phyloP scores from a whole-genome alignment of 2,888 invertebrate genomes.

The Cylloceria caligata region DNA sequence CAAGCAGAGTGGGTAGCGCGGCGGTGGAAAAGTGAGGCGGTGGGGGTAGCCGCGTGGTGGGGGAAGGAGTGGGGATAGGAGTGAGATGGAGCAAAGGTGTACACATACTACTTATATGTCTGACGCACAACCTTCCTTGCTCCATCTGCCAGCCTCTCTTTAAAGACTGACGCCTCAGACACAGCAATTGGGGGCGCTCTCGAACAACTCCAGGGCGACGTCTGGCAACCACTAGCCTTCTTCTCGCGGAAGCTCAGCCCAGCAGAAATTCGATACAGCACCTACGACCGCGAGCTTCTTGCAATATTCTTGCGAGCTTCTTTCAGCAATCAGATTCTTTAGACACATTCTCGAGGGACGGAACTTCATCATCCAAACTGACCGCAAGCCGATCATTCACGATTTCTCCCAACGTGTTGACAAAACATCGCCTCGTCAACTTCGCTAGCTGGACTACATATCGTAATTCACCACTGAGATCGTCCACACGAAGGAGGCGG shows the following conservation, averaged over 20 bases:
- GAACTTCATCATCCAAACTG: conserved; percentile 44
- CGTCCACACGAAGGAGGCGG: conserved; percentile 36
- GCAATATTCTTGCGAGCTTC: conserved; percentile 55
- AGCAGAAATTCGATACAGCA: conserved; percentile 39
- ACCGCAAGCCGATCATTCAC: conserved; percentile 48
- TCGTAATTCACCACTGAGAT: conserved; percentile 49
- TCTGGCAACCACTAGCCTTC: conserved; percentile 38
- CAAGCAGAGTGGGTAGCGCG: too few species aligned
- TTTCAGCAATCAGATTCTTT: conserved; percentile 41
- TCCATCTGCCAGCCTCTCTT: too few species aligned
- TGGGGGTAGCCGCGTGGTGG: too few species aligned
- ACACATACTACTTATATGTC: too few species aligned
- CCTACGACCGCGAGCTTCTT: conserved; percentile 53
- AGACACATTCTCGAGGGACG: conserved; percentile 47
- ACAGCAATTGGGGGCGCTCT: conserved; percentile 16
- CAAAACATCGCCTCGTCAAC: conserved; percentile 48
- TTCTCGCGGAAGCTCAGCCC: conserved; percentile 52
- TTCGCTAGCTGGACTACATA: conserved; percentile 48
- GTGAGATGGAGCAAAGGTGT: too few species aligned
- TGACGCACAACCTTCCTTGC: too few species aligned
- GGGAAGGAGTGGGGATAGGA: too few species aligned
- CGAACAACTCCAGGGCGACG: conserved; percentile 13
- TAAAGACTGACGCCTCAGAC: neutral
- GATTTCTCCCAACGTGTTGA: conserved; percentile 41
- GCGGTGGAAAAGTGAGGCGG: too few species aligned